Evolutionary conservation across 2,113 vertebrate species (phyloP), one percentile per base, ranked within the genome.

Genomic region (Castor canadensis): DNA sequence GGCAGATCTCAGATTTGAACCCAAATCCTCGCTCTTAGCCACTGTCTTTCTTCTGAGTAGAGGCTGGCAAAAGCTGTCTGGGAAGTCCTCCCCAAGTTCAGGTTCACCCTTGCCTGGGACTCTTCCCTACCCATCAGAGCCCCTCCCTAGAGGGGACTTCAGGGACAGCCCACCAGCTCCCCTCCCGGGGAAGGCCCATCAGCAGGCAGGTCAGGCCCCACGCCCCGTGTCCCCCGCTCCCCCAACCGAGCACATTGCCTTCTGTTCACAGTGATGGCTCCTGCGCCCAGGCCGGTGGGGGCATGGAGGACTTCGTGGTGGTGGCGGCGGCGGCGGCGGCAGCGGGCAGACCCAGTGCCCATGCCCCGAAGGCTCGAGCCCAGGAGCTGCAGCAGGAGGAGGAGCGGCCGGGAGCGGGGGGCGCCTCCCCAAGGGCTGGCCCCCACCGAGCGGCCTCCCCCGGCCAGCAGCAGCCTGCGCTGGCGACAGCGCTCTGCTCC

Each of bases 391-490:
- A 97, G 98, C 98, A 97, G 81, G 98, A 98, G 98, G 98, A 98
- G 98, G 98, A 98, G 98, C 97, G 81, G 98, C 98, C 94, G 94
- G 98, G 97, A 99, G 98, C 98, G 98, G 98, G 98, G 98, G 99
- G 97, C 43, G 98, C 98, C 98, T 98, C 98, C 98, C 99, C 98
- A 98, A 99, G 99, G 98, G 98, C 99, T 93, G 99, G 99, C 97
- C 98, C 99, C 98, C 99, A 99, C 96, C 99, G 99, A 97, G 99
- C 98, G 72, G 99, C 99, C 95, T 99, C 99, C 92, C 99, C 99
- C 73, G 97, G 99, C 98, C 98, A 98, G 98, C 99, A 99, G 98
- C 99, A 99, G 98, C 99, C 98, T 98, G 99, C 99, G 98, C 98
- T 98, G 97, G 98, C 98, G 95, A 90, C 98, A 76, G 99, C 99